phyloP scores from a whole-genome alignment of 2,888 invertebrate species.

The Rhingia rostrata region DNA sequence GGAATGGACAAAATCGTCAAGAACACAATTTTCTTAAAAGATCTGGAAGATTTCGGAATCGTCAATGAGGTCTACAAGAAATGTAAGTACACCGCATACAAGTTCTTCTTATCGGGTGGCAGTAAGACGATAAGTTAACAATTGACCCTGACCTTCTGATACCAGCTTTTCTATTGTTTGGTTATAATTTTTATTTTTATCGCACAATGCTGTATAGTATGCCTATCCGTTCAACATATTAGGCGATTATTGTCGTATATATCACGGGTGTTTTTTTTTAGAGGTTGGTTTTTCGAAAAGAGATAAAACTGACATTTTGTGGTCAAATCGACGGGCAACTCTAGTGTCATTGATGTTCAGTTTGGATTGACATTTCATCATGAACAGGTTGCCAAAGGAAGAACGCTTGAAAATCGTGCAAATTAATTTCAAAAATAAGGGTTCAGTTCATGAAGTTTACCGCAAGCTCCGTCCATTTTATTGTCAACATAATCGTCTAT shows the following conservation, averaged over 20 bases:
- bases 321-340: no score
- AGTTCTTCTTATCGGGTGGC: background rate
- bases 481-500: no score
- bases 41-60: constrained; percentile 90
- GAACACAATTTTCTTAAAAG: constrained; percentile 91
- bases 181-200: constrained; percentile 14
- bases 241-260: constrained; percentile 21
- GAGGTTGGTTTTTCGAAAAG: no score
- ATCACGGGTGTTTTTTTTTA: no score
- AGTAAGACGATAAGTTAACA: constrained; percentile 14
- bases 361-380: no score
- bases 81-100: constrained; percentile 84
- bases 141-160: constrained; percentile 42
- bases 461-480: no score
- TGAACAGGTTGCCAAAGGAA: no score
- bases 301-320: no score
- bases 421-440: no score
- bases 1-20: constrained; percentile 91
- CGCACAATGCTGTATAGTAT: background rate
- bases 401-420: no score
- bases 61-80: constrained; percentile 93
- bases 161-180: constrained; percentile 12
- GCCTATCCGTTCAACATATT: constrained; percentile 51
- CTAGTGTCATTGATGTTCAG: no score
- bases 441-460: no score